Base-by-base conservation (phyloP, 1,140 invertebrate genomes). In the Zaprionus kolodkinae region DNA sequence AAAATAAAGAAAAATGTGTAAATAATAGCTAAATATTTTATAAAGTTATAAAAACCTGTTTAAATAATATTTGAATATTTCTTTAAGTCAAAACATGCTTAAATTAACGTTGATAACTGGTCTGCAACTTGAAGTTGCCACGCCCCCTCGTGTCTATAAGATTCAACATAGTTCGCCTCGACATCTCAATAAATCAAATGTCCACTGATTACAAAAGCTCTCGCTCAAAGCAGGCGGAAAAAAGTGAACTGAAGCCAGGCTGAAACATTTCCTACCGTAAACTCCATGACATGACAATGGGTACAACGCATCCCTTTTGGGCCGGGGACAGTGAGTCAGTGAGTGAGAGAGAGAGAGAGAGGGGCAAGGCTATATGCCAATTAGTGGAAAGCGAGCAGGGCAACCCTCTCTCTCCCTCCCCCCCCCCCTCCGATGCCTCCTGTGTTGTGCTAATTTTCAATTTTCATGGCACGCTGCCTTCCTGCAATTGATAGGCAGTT, bases 181-280 rank as follows among this genome's bases (percentile, higher is more conserved):
- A 78, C 71, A 81, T 66, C 71, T 76, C 82, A 85, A 85, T 87
- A 85, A 85, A 85, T 85, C 82, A 85, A 81, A 72, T 70, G 79
- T 70, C 71, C 30, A 62, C 40, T 52, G 61, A 74, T 60, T 54
- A 25, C 25, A 56, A 66, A 59, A 65, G 36, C 25, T 55, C 21
- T 13, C 61, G 4, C 12, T 17, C 25, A 15, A n/a, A 52, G 25
- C 13, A 55, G 12, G 27, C 25, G 15, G 40, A 45, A 57, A 66
- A 57, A 25, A 35, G 7, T 17, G 7, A 15, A 60, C 30, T 15
- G 17, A 69, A 70, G 62, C 25, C 38, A 11, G 27, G 17, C 65
- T 68, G 17, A 69, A 74, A 57, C 57, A 74, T 69, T 74, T 56
- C 11, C 11, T 15, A 40, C 25, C 43, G 7, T 43, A 73, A 73